Conservation (phyloP, 2,113 vertebrate species). For the Lampris megalopsis region DNA sequence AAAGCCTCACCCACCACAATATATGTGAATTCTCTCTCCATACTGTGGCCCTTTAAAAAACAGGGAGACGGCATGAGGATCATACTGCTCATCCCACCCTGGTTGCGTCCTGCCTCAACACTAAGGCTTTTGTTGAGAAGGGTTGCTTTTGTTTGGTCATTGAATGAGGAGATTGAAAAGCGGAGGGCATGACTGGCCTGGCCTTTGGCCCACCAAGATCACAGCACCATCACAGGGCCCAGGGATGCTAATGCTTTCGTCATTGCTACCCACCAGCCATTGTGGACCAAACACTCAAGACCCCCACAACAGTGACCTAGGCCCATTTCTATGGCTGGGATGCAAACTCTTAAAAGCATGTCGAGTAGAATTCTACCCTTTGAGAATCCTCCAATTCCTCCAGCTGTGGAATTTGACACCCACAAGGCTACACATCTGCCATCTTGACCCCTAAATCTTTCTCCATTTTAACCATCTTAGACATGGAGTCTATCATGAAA, state of each 20-base stretch:
- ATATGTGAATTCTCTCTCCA: not conserved
- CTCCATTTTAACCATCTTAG: not conserved
- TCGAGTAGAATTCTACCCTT: not conserved
- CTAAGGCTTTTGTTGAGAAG: slow-evolving; percentile 70
- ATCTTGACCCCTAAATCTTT: slow-evolving; percentile 48
- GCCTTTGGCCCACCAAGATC: slow-evolving; percentile 51
- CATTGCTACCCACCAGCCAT: slow-evolving; percentile 37
- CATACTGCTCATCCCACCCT: slow-evolving; percentile 49
- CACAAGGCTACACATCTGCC: not conserved
- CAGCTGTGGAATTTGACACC: not conserved
- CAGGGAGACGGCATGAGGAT: slow-evolving; percentile 30
- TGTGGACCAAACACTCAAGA: slow-evolving; percentile 6
- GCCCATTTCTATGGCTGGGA: slow-evolving; percentile 13
- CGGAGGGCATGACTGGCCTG: slow-evolving; percentile 40
- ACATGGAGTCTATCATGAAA: slow-evolving; percentile 18
- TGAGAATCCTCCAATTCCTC: not conserved
- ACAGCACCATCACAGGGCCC: not conserved
- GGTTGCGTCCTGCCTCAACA: slow-evolving; percentile 56
- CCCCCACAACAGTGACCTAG: slow-evolving; percentile 1
- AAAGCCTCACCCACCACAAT: slow-evolving; percentile 19
- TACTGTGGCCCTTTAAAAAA: not conserved
- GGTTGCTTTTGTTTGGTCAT: slow-evolving; percentile 20
- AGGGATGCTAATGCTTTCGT: slow-evolving; percentile 10
- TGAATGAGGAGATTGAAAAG: slow-evolving; percentile 52
- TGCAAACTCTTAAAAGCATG: not conserved